A percentile compares a stretch with the other conserved stretches of the same genome.
These are phyloP conservation scores for Chrysocyon brachyurus DNA, from an alignment of 2,797 vertebrate species.

Conservation along the genomic window DNA sequence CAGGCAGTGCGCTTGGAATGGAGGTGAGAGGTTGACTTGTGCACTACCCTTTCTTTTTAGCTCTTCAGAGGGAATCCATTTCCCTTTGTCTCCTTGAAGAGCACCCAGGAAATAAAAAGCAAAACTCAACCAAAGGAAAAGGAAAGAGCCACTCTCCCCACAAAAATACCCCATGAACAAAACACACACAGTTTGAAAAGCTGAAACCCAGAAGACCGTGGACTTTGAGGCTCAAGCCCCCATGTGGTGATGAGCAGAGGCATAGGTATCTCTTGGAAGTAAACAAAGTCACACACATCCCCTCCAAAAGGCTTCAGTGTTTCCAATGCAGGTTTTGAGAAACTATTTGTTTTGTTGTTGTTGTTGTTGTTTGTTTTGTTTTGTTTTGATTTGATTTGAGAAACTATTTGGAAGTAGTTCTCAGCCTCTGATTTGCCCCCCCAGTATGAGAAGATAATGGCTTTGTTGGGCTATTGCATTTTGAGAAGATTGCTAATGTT, in stretches of 20 bases:
- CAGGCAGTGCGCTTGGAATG: background rate
- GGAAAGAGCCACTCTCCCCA: background rate
- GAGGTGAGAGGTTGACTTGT: background rate
- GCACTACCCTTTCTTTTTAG: background rate
- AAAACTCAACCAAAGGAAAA: background rate
- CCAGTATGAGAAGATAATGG: background rate
- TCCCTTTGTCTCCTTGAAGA: slow-evolving; percentile 3
- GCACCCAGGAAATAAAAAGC: slow-evolving; percentile 12
- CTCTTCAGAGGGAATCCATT: background rate
- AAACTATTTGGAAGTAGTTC: background rate
- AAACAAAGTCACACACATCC: background rate
- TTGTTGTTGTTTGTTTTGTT: no score
- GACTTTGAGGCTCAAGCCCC: background rate
- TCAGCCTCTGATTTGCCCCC: slow-evolving; percentile 33
- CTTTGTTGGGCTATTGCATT: background rate
- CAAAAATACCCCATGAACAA: background rate
- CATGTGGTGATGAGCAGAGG: background rate
- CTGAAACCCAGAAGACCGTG: background rate
- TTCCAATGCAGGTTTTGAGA: slow-evolving; percentile 28
- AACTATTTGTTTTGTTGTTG: background rate
- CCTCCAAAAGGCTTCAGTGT: background rate
- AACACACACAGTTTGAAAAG: background rate
- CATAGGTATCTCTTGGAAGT: background rate
- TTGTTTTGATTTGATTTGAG: background rate
- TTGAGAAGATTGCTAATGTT: slow-evolving; percentile 36